These are phyloP conservation scores for Phyto melanocephala DNA, from an alignment of 2,888 invertebrate genomes.

Conservation along the genomic window DNA sequence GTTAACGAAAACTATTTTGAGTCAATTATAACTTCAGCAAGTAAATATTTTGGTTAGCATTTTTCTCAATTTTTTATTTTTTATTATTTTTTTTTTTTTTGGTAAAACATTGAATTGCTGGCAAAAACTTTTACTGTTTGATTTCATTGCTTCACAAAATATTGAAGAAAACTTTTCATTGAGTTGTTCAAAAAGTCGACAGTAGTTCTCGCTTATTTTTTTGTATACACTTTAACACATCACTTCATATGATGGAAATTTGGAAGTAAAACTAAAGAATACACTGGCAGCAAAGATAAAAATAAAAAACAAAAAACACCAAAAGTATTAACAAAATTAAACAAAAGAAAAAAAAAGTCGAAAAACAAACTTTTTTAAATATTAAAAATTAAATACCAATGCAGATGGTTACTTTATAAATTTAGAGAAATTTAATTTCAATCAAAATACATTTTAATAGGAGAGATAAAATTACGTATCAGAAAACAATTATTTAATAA, in stretches of 20 bases:
- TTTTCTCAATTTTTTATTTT: too few species aligned
- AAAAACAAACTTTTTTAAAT: too few species aligned
- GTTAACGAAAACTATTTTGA: not conserved
- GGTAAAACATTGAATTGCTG: slow-evolving; percentile 42
- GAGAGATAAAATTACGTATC: not conserved
- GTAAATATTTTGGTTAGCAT: not conserved
- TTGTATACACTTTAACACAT: slow-evolving; percentile 33
- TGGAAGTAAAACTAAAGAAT: not conserved
- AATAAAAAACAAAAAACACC: slow-evolving; percentile 1
- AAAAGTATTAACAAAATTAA: not conserved
- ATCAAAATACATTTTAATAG: not conserved
- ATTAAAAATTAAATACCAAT: not conserved
- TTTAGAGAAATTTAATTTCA: not conserved
- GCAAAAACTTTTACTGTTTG: slow-evolving; percentile 53
- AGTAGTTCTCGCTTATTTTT: not conserved
- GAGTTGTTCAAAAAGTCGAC: slow-evolving; percentile 44
- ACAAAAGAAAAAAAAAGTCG: not conserved
- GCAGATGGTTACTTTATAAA: slow-evolving; percentile 28
- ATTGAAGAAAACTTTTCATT: slow-evolving; percentile 51
- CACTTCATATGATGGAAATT: slow-evolving; percentile 20
- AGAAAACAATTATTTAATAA: not conserved
- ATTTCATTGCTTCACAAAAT: slow-evolving; percentile 48
- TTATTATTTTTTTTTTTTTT: too few species aligned
- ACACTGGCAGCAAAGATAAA: not conserved
- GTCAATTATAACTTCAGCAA: not conserved